Base-by-base conservation (phyloP, 2,888 invertebrate genomes). In the Hydriomena furcata region DNA sequence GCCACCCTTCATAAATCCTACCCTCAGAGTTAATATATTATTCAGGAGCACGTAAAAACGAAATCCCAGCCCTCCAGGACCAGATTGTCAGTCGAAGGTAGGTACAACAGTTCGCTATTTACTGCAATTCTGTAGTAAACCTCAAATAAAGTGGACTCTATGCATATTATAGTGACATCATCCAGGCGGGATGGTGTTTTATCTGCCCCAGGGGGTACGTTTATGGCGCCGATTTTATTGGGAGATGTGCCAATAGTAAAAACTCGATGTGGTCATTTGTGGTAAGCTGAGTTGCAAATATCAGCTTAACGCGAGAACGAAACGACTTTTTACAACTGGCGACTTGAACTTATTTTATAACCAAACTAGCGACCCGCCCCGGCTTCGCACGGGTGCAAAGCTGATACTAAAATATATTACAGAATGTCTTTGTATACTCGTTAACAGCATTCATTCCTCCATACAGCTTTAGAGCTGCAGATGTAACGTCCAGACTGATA, bases 141-240 rank as follows among this genome's bases (percentile, higher is more conserved):
- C 82, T 79, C 81, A 82, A 84, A 87, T 86, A 88, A 88, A 87
- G 79, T 82, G 79, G 79, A 77, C 70, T 82, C 87, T 77, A 87
- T 90, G 85, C 89, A 90, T 90, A 86, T 84, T 85, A 83, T 69
- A 90, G 86, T 83, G 83, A 80, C 84, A 87, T 88, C 82, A 89
- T 87, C 78, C 74, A 79, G 80, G 61, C 68, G 64, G 68, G 66
- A 72, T 71, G 76, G 79, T 80, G 79, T 72, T 86, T 85, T 85
- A 87, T 82, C 68, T 66, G 69, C 61, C 81, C 66, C 79, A 59
- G 67, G 84, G 84, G 87, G 72, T 69, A 58, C 66, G 66, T 87
- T 85, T 83, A 81, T 75, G 66, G 77, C 73, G 62, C 61, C 61
- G 66, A 70, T 80, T 85, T 85, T 84, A 85, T 82, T 69, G 79